Base-by-base conservation (phyloP, 2,888 invertebrate genomes). In the Allolobophora icterica region DNA sequence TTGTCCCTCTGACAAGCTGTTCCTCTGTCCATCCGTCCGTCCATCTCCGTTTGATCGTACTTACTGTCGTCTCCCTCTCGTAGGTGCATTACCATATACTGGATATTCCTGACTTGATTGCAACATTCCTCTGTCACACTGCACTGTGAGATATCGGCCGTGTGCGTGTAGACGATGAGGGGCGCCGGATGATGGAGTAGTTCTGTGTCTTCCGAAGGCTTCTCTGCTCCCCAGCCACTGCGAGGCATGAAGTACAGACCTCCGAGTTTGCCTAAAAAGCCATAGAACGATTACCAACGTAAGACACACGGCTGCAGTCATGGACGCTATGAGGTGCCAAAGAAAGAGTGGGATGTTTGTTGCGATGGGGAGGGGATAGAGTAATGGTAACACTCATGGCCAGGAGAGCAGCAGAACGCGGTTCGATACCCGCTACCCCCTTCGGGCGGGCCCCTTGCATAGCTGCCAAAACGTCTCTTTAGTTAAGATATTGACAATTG, bases 21-120 rank as follows among this genome's bases (percentile, higher is more conserved):
- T 0, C 21, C 1, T 52, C 13, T 17, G 42, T 13, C 15, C 19
- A 4, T 19, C 6, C 21, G 24, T 52, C 42, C 17, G 1, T 13
- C 5, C 15, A 1, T 17, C 6, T 2, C 4, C 21, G 1, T 52
- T 0, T 15, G 15, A 17, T n/a, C 21, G 52, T 24, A 52, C 52
- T 52, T 84, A 84, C 84, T 1, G 84, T 33, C 84, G n/a, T n/a
- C n/a, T n/a, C n/a, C n/a, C 2, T 33, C 1, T 35, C 84, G 33
- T 84, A 5, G 1, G 11, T 84, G 1, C 84, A 84, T 84, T 15
- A 33, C 33, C 8, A 84, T 33, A 19, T 84, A 84, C 34, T 84
- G 84, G 84, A 84, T 84, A 21, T 84, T 84, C 84, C 33, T 84
- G 17, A 84, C 84, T 84, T 84, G 84, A 33, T 84, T 84, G 84